Evolutionary conservation across 2,113 vertebrate species (phyloP), one percentile per base, ranked within the genome.

Genomic region (Mus pahari): DNA sequence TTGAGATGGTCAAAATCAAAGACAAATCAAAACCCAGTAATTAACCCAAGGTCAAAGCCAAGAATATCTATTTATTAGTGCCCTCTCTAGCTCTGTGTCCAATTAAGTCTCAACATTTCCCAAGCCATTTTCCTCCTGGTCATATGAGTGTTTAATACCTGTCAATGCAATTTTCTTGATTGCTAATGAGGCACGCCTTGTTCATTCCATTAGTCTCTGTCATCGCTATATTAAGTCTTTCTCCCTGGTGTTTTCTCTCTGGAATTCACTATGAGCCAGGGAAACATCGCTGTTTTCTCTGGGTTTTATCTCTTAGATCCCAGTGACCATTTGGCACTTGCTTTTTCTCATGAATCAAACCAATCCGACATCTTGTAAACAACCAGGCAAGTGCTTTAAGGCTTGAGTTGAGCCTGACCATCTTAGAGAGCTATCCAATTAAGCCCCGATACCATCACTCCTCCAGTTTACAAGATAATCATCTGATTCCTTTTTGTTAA

Each of bases 401-500:
- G 94, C 36, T 75, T 87, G 58, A 53, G 39, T 68, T 96, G 82
- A 96, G 94, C 94, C 82, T 75, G 42, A 96, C 39, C 17, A 60
- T 89, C 79, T 82, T 87, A 88, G 62, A 7, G 26, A 84, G 83
- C 83, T 94, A 73, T 89, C n/a, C 97, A 97, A 97, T 97, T 97
- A 97, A 97, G 91, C n/a, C 9, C 92, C 71, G 95, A 64, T 94
- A 94, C 84, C 90, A 95, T 84, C 50, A 45, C 58, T 95, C 79
- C 53, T 94, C 96, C 90, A 12, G 68, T 96, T 96, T 97, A 96
- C 96, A 97, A 97, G 97, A 96, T 94, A 97, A 97, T 97, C 94
- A 97, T 97, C 94, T 95, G 95, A 95, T 97, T 98, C 86, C 89
- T 86, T 95, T 97, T 97, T 97, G 91, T 96, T 97, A 97, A 96